Base-by-base conservation (phyloP, 2,113 vertebrate genomes). In the Gobius niger region DNA sequence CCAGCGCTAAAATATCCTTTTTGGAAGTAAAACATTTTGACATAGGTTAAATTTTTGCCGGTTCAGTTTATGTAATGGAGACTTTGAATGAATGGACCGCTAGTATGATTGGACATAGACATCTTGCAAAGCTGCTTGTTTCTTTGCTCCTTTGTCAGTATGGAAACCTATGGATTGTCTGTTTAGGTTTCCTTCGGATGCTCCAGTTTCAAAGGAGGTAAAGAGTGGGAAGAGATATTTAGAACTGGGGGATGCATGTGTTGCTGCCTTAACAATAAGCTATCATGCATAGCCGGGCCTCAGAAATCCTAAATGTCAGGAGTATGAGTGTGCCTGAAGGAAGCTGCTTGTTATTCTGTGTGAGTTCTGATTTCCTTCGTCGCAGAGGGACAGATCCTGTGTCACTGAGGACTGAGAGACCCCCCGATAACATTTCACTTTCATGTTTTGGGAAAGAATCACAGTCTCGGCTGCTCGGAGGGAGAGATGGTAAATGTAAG, bases 261-360 rank as follows among this genome's bases (percentile, higher is more conserved):
- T 34, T 34, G 24, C 24, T 34, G 24, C 24, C 24, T 34, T 34
- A 34, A 34, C 24, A 0, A 34, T 34, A 34, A 34, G 24, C 24
- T 34, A 34, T 34, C 24, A 34, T 4, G 24, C 24, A 34, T 34
- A 34, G 5, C 24, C 24, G 47, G 47, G 14, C 68, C 34, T 42
- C 52, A 66, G 65, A 65, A 16, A 67, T 9, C 68, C 67, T 60
- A 46, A 15, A 63, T 67, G 49, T 52, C 44, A 63, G 46, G 19
- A 66, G 53, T 65, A 63, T 64, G 51, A 73, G 76, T 73, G 53
- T 59, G 69, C 76, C 15, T 72, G 64, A 75, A 75, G 78, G 83
- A 61, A 77, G 80, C 85, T 89, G 88, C 85, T 90, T 90, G 87
- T 82, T 85, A 89, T 90, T 90, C 89, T 61, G 82, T 77, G 82